Evolutionary conservation across 2,113 vertebrate genomes (phyloP), one percentile per base, ranked within the genome.

Genomic region (Rhizomys pruinosus): DNA sequence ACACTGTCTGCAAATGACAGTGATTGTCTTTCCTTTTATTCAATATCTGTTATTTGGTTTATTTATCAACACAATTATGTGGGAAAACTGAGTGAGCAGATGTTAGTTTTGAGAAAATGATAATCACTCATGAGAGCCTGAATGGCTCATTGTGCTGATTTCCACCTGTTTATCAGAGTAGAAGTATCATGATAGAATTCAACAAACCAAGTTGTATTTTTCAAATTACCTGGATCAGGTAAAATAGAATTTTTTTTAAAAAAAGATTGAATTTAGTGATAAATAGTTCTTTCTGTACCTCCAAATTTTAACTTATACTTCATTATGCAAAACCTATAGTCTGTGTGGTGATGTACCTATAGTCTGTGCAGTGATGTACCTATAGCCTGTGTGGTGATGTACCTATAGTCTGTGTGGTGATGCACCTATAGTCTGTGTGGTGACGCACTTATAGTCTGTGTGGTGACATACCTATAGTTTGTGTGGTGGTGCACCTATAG

Each of bases 181-280:
- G 23, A 92, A 88, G 47, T 55, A 12, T 44, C 20, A 23, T 7
- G 64, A 5, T 47, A 73, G 5, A 25, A 29, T 77, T 90, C 37
- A 78, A 57, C 32, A 52, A 69, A 79, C 77, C 55, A 79, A n/a
- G 32, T 55, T 57, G 19, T 11, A 37, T 39, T 90, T 95, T 95
- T 3, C 9, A 78, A 84, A 27, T 94, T 64, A 88, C 8, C 6
- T 23, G 4, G 5, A 9, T 29, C 23, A 81, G 27, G n/a, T n/a
- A n/a, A n/a, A n/a, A n/a, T n/a, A n/a, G n/a, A n/a, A n/a, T n/a
- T n/a, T n/a, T n/a, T n/a, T n/a, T n/a, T n/a, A n/a, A n/a, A 52
- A 52, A 11, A 52, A 52, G 47, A 3, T 93, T 63, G 44, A 89
- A 72, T 89, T 96, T 9, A 47, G 20, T 87, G 64, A 29, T 90